phyloP scores from a whole-genome alignment of 2,113 vertebrate genomes.

The Xiphorhynchus elegans region DNA sequence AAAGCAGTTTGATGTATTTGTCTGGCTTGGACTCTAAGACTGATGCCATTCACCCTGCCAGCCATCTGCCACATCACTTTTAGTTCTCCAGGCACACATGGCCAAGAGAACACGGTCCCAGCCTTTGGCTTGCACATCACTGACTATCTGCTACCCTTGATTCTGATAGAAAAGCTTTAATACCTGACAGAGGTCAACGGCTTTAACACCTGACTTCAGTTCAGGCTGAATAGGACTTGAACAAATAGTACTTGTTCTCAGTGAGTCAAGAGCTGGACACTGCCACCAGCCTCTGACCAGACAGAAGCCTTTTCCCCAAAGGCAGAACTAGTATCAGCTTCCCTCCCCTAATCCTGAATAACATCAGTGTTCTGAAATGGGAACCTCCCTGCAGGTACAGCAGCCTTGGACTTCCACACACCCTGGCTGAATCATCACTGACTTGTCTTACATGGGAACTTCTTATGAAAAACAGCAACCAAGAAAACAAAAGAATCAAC shows the following conservation, averaged over 20 bases:
- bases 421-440: background rate
- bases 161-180: background rate
- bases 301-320: background rate
- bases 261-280: background rate
- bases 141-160: background rate
- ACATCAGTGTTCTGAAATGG: background rate
- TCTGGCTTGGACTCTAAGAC: background rate
- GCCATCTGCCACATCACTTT: conserved; percentile 48
- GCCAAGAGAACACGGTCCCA: background rate
- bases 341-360: background rate
- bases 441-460: background rate
- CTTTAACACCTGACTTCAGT: background rate
- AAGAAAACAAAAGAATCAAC: background rate
- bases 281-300: background rate
- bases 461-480: background rate
- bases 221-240: background rate
- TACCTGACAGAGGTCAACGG: background rate
- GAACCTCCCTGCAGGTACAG: background rate
- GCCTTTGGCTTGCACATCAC: background rate
- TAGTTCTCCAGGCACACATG: background rate
- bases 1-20: conserved; percentile 15
- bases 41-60: background rate
- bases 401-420: background rate
- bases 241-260: background rate
- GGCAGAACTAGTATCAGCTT: background rate